Conservation (phyloP, 35 echinoderm and acorn worm species). For the Lytechinus variegatus region DNA sequence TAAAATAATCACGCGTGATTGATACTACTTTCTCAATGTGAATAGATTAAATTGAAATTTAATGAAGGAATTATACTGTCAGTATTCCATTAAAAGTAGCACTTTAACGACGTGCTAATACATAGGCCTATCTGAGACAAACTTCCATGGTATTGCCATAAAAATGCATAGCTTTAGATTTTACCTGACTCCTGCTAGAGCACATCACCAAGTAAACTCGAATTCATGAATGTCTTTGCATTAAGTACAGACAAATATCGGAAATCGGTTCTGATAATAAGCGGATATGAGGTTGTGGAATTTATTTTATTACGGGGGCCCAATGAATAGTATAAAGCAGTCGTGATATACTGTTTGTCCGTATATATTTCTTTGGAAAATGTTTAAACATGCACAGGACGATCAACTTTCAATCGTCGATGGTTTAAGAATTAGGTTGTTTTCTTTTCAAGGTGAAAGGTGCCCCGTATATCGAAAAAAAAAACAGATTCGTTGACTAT, state of each 20-base stretch:
- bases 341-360: not conserved
- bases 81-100: not conserved
- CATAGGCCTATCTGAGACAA: not conserved
- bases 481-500: too few species aligned
- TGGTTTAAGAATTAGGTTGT: too few species aligned
- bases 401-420: too few species aligned
- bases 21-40: not conserved
- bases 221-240: not conserved
- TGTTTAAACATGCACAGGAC: too few species aligned
- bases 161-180: not conserved
- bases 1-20: not conserved
- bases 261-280: not conserved
- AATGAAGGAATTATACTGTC: not conserved
- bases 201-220: not conserved
- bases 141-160: not conserved
- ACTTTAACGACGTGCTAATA: not conserved
- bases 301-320: not conserved
- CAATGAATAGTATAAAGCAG: not conserved
- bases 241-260: not conserved
- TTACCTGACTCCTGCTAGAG: not conserved
- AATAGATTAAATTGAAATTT: not conserved
- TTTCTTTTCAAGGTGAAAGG: too few species aligned
- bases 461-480: too few species aligned
- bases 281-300: not conserved
- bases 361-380: not conserved